Evolutionary conservation across 2,888 invertebrate species (phyloP), one percentile per base, ranked within the genome.

Genomic region (Anodontia alba): DNA sequence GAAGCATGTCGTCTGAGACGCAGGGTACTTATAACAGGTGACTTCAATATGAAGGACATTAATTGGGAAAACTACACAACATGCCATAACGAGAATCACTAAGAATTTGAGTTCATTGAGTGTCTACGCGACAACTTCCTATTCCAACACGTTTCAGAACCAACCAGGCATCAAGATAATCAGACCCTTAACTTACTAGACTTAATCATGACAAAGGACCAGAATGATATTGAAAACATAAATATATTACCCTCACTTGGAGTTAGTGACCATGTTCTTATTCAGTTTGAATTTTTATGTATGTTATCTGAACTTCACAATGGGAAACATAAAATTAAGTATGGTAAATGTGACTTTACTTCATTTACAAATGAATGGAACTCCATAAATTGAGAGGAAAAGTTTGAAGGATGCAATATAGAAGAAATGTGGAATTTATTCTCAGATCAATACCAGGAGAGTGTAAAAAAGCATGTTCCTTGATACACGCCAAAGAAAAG

Each of bases 101-200:
- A 73, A 38, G 73, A 73, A 26, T 33, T 33, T 73, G 29, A 20
- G 23, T 51, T 72, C 42, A 67, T 75, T 46, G 68, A 75, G 46
- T 66, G 49, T 73, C 12, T 38, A 38, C 12, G 38, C 7, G 38
- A 38, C 12, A 38, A 38, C 12, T 38, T 38, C 38, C 5, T 68
- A 36, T 17, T n/a, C 31, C 20, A 57, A 66, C 70, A 76, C 62
- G 31, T 72, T 66, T 23, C 31, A 20, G 33, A 67, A 5, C 17
- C 36, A 46, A 75, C 74, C 23, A 43, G 66, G 38, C 31, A 8
- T 42, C 67, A 67, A 49, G 51, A 67, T 15, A 51, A 75, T 49
- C 73, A 74, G 26, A 26, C 31, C 26, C 20, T 7, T 26, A 54
- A 42, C 42, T 42, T 23, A 20, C 43, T 74, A 26, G 66, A 62